phyloP scores from a whole-genome alignment of 1,140 invertebrate genomes.

The Saxidomus purpurata region DNA sequence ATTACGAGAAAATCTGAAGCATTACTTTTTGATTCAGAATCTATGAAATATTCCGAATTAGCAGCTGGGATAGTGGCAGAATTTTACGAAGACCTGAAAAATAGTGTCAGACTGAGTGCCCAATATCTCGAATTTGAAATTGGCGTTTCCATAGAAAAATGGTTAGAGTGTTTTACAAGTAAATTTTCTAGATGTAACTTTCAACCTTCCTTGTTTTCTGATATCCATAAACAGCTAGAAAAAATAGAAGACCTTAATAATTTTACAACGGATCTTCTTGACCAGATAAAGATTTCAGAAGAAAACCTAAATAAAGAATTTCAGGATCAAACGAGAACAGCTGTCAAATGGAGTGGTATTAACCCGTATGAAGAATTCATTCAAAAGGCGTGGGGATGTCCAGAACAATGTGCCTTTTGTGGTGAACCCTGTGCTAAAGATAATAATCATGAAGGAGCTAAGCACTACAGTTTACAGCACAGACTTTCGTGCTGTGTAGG shows the following conservation, averaged over 20 bases:
- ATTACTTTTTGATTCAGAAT: background rate
- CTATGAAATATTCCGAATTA: background rate
- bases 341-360: background rate
- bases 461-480: background rate
- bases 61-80: background rate
- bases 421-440: no score
- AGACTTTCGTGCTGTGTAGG: background rate
- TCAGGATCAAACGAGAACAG: background rate
- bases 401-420: conserved; percentile 3
- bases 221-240: background rate
- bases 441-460: no score
- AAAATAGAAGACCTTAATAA: background rate
- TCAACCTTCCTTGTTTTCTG: background rate
- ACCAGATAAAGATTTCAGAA: background rate
- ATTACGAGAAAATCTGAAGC: background rate
- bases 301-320: background rate
- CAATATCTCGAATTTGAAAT: background rate
- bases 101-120: background rate
- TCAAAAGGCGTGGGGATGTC: background rate
- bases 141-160: background rate
- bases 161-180: background rate
- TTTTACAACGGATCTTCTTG: background rate
- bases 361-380: background rate
- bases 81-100: background rate
- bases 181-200: background rate